Evolutionary conservation across 2,797 vertebrate species (phyloP), one percentile per base, ranked within the genome.

Genomic region (Poliocrania exsul): DNA sequence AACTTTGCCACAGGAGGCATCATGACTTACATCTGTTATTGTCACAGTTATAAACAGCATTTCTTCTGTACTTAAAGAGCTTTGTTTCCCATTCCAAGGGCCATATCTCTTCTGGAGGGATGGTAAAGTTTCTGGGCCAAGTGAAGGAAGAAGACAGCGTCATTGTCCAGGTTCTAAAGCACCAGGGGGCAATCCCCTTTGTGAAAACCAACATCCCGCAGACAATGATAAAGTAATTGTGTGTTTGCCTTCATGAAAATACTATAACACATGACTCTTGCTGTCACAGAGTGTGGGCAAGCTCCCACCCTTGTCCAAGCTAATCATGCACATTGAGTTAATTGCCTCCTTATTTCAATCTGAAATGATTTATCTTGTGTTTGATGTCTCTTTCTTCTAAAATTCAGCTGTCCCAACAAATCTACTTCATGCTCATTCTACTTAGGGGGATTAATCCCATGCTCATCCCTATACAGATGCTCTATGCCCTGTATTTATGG

Each of bases 131-230:
- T 54, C 81, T 99, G 91, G 97, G 98, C 18, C 50, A 95, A 28
- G 97, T 98, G 20, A 97, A 70, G 10, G 50, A 92, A 40, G 85
- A 90, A n/a, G 98, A 99, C 97, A 96, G 97, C 5, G 87, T 99
- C 42, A 50, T 99, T 16, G 97, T 99, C 57, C 89, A 98, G 64
- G 98, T 98, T 61, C 92, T 99, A 70, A 98, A 98, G 97, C 98
- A 95, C 90, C 98, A 99, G 94, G 98, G 98, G 38, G 98, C 98
- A 23, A 98, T 99, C 90, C 98, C 98, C 18, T 99, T 98, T 31
- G 96, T 98, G 93, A 98, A 97, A 97, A 99, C 98, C 82, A 98
- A 99, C 89, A 3, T 98, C 23, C 98, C 98, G 0, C 99, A 99
- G 95, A 92, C 86, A 3, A 95, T 98, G 21, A 66, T 99, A 11